These are phyloP conservation scores for Crotalus helleri DNA, from an alignment of 2,113 vertebrate species.

Conservation along the genomic window DNA sequence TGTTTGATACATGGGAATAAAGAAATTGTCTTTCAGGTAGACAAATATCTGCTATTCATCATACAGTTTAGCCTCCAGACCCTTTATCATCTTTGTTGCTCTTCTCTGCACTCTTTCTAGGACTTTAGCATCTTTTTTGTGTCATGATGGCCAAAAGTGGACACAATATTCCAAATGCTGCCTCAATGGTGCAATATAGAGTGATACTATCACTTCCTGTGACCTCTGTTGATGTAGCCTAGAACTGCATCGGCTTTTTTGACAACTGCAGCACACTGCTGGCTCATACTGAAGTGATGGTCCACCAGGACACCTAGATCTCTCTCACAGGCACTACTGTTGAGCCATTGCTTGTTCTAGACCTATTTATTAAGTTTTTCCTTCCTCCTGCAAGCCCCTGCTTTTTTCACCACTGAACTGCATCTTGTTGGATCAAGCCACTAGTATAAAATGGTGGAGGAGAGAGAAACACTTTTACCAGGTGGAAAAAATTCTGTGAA, in stretches of 20 bases:
- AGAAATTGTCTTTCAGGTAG: background rate
- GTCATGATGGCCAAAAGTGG: background rate
- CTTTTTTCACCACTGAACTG: background rate
- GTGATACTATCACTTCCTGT: background rate
- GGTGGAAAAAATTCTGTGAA: background rate
- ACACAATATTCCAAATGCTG: background rate
- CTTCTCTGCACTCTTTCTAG: background rate
- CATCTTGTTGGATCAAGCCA: background rate
- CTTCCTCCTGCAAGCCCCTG: background rate
- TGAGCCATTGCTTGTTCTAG: background rate
- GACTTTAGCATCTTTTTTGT: background rate
- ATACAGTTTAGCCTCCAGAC: background rate
- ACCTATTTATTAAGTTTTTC: background rate
- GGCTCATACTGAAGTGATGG: background rate
- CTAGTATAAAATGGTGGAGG: background rate
- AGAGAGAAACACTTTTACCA: background rate
- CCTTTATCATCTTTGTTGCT: background rate
- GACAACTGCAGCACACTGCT: background rate
- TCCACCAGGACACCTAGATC: background rate
- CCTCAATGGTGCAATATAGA: background rate
- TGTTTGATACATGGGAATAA: background rate
- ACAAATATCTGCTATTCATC: background rate
- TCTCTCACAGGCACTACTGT: background rate
- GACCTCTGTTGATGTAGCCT: background rate
- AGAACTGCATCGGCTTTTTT: background rate